A percentile compares a stretch with the other conserved stretches of the same genome.
Conservation (phyloP, 1,140 invertebrate species). For the Anoplolepis gracilipes region DNA sequence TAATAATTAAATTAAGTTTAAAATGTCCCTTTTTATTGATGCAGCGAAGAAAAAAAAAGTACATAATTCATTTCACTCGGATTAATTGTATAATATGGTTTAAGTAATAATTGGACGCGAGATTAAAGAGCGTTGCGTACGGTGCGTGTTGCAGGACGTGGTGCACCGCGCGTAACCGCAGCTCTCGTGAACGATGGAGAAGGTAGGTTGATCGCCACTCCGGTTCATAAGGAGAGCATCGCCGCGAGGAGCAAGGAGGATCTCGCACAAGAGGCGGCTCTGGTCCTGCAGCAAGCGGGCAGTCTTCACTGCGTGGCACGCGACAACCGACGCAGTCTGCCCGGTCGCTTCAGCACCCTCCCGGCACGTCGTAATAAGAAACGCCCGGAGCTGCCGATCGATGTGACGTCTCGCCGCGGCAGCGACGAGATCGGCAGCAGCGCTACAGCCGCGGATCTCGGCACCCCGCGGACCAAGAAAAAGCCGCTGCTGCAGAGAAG, state of each 20-base stretch:
- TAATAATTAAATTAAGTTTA: neutral
- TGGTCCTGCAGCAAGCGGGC: slow-evolving; percentile 89
- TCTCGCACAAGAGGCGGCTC: slow-evolving; percentile 90
- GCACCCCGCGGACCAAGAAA: slow-evolving; percentile 80
- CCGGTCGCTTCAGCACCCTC: slow-evolving; percentile 89
- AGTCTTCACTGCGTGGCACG: slow-evolving; percentile 88
- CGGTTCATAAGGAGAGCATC: slow-evolving; percentile 89
- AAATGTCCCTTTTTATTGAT: neutral
- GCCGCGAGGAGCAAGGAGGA: slow-evolving; percentile 88
- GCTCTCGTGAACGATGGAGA: slow-evolving; percentile 84
- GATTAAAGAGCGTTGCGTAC: neutral
- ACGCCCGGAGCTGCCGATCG: slow-evolving; percentile 83
- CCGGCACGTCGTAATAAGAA: slow-evolving; percentile 86
- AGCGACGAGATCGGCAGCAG: slow-evolving; percentile 79
- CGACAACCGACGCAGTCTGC: slow-evolving; percentile 81
- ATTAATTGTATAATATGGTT: neutral
- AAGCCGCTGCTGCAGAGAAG: slow-evolving; percentile 86
- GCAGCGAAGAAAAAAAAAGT: neutral
- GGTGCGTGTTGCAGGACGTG: slow-evolving; percentile 82
- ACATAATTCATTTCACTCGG: neutral
- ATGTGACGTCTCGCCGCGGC: slow-evolving; percentile 71
- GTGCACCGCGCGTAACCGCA: slow-evolving; percentile 80
- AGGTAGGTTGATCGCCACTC: slow-evolving; percentile 85
- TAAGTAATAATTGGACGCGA: neutral
- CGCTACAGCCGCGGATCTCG: slow-evolving; percentile 61